Conservation (phyloP, 2,797 vertebrate species). For the Microcaecilia unicolor region DNA sequence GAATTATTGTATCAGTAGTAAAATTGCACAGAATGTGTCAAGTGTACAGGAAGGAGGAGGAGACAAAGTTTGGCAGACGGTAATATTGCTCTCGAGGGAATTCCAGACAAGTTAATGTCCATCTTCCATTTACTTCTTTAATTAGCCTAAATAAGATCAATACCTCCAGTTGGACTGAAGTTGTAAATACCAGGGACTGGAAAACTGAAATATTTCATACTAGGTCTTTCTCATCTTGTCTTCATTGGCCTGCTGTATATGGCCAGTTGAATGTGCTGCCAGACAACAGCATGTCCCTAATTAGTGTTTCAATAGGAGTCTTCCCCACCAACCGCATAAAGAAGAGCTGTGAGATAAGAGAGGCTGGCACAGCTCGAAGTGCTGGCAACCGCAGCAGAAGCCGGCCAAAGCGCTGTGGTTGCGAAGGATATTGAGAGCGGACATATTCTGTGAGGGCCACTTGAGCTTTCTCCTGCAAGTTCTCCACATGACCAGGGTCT, state of each 20-base stretch:
- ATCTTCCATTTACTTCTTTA: too few species aligned
- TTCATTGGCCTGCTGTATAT: constrained; percentile 79
- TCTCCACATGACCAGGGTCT: constrained; percentile 81
- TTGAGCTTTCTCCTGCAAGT: constrained; percentile 89
- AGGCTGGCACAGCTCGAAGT: constrained; percentile 76
- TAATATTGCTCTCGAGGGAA: too few species aligned
- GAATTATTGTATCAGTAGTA: too few species aligned
- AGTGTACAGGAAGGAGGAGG: too few species aligned
- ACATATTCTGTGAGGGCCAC: constrained; percentile 87
- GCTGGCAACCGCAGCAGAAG: constrained; percentile 82
- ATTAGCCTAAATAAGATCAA: too few species aligned
- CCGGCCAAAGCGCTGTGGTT: constrained; percentile 84
- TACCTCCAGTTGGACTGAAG: too few species aligned
- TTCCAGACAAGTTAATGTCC: too few species aligned
- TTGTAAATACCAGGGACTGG: too few species aligned
- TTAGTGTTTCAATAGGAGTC: constrained; percentile 88
- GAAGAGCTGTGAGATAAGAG: constrained; percentile 90
- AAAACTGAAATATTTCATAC: too few species aligned
- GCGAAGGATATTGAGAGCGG: constrained; percentile 77
- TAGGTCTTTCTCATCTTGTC: too few species aligned
- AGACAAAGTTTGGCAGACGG: too few species aligned
- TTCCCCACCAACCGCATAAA: constrained; percentile 94
- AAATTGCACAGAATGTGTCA: too few species aligned
- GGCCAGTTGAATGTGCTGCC: constrained; percentile 93
- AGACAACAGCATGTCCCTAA: constrained; percentile 92